phyloP scores from a whole-genome alignment of 2,888 invertebrate genomes.

The Baccha elongata region DNA sequence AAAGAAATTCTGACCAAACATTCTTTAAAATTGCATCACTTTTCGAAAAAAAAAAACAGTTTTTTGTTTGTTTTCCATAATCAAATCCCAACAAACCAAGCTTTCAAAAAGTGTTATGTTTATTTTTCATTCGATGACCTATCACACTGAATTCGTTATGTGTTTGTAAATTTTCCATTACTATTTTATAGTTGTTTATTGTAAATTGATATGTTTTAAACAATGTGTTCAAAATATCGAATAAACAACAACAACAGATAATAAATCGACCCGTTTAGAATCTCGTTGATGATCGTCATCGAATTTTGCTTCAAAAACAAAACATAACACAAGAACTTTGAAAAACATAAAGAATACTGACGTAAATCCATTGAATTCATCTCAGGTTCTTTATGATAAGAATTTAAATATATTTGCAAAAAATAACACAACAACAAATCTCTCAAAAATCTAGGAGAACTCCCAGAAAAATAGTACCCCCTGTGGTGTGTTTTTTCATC shows the following conservation, averaged over 20 bases:
- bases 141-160: conserved; percentile 29
- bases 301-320: background rate
- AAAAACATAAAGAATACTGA: conserved; percentile 17
- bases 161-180: conserved; percentile 59
- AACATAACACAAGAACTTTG: background rate
- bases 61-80: background rate
- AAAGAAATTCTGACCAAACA: conserved; percentile 31
- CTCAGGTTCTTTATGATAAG: conserved; percentile 48
- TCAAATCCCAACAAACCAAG: background rate
- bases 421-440: conserved; percentile 17
- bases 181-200: conserved; percentile 36
- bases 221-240: background rate
- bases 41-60: conserved; percentile 4
- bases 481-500: conserved; percentile 34
- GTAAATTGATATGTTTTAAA: conserved; percentile 30
- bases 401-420: background rate
- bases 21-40: conserved; percentile 54
- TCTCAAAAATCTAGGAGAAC: background rate
- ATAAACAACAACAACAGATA: conserved; percentile 62
- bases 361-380: conserved; percentile 52
- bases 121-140: conserved; percentile 21
- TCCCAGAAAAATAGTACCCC: conserved; percentile 28
- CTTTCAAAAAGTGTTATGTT: background rate
- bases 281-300: conserved; percentile 44
- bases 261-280: conserved; percentile 41